Percentiles rank a stretch among this genome's conserved stretches.
phyloP scores from a whole-genome alignment of 2,113 vertebrate genomes.

The Danionella cerebrum region DNA sequence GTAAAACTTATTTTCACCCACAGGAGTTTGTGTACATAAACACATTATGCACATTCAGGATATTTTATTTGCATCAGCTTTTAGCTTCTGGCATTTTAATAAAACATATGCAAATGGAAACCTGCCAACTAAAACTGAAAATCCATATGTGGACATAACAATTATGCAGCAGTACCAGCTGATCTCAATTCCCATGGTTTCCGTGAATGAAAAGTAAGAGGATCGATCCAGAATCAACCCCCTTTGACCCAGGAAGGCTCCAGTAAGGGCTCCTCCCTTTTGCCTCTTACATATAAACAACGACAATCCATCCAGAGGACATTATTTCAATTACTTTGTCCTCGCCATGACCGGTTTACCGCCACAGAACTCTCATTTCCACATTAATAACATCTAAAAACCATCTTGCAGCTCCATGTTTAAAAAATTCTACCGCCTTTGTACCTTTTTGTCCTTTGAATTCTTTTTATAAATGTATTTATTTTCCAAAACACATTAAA shows the following conservation, averaged over 20 bases:
- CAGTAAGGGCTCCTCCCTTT: too few species aligned
- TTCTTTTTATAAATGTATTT: slow-evolving; percentile 61
- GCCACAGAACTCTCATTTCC: slow-evolving; percentile 52
- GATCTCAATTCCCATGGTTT: slow-evolving; percentile 51
- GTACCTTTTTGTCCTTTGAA: slow-evolving; percentile 29
- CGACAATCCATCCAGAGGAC: neutral
- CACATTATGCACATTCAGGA: neutral
- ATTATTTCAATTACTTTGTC: slow-evolving; percentile 12
- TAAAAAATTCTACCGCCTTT: slow-evolving; percentile 35
- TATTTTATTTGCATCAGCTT: neutral
- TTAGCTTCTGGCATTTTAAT: neutral
- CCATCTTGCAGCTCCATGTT: slow-evolving; percentile 47
- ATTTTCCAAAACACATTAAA: slow-evolving; percentile 63
- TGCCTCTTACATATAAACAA: slow-evolving; percentile 6
- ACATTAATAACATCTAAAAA: slow-evolving; percentile 59
- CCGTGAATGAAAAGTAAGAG: slow-evolving; percentile 24
- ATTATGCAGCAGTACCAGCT: slow-evolving; percentile 60
- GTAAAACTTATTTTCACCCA: too few species aligned
- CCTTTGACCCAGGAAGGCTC: slow-evolving; percentile 41
- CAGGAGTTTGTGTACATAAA: too few species aligned
- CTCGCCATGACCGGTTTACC: slow-evolving; percentile 20
- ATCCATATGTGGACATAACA: slow-evolving; percentile 38
- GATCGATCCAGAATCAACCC: slow-evolving; percentile 56
- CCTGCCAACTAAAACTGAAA: neutral
- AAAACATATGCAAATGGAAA: neutral